A percentile compares a stretch with the other conserved stretches of the same genome.
phyloP scores from a whole-genome alignment of 2,888 invertebrate species.

The Sphaeridia pumilis region DNA sequence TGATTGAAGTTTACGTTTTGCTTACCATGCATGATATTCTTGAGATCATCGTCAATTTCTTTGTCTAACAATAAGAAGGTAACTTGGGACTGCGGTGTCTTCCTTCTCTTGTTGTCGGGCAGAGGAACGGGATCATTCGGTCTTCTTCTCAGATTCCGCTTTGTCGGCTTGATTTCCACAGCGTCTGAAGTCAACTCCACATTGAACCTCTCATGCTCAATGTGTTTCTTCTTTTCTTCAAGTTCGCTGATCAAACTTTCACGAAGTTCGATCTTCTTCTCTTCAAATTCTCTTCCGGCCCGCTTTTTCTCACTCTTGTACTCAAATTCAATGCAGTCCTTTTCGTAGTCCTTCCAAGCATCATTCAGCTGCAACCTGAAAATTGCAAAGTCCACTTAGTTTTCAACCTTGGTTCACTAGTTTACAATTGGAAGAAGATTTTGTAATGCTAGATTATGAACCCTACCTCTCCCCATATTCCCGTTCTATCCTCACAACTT shows the following conservation, averaged over 20 bases:
- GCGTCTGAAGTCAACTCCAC: conserved; percentile 85
- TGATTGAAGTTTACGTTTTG: background rate
- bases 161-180: conserved; percentile 87
- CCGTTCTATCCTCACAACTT: conserved; percentile 67
- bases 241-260: conserved; percentile 81
- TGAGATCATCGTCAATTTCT: conserved; percentile 75
- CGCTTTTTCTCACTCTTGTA: conserved; percentile 77
- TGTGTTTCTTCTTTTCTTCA: conserved; percentile 79
- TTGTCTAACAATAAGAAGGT: conserved; percentile 77
- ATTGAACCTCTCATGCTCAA: conserved; percentile 74
- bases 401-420: too few species aligned
- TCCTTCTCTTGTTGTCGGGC: conserved; percentile 62
- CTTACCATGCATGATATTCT: conserved; percentile 53
- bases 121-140: conserved; percentile 88
- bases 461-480: conserved; percentile 63
- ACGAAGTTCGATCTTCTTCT: conserved; percentile 80
- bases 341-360: conserved; percentile 65
- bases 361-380: conserved; percentile 54
- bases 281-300: conserved; percentile 84
- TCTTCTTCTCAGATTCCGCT: conserved; percentile 76
- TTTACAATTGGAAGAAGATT: too few species aligned
- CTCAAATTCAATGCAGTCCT: conserved; percentile 76
- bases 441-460: too few species aligned
- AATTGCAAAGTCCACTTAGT: too few species aligned
- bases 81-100: conserved; percentile 68